Percentiles rank a stretch among this genome's conserved stretches.
Evolutionary conservation across 2,888 invertebrate species (phyloP).

Genomic region (Clostera curtula): DNA sequence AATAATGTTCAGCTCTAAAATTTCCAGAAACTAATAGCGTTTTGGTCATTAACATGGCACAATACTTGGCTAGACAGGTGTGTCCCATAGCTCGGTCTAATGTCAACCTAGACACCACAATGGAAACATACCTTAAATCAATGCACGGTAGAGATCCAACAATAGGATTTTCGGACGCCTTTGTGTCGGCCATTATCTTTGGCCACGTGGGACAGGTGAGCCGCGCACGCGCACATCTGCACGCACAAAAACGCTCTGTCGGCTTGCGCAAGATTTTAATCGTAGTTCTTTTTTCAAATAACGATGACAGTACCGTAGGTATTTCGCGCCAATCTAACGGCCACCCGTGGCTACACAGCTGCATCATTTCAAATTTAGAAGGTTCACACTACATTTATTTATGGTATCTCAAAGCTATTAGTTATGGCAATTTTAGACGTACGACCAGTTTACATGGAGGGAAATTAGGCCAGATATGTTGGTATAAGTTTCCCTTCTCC

Average conservation of each 20-base stretch:
- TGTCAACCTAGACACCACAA: slow-evolving; percentile 25
- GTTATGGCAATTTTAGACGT: too few species aligned
- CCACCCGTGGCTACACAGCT: slow-evolving; percentile 46
- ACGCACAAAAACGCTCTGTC: slow-evolving; percentile 45
- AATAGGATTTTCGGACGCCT: slow-evolving; percentile 46
- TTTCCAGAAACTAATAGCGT: too few species aligned
- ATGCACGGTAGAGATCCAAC: slow-evolving; percentile 41
- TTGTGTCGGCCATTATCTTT: slow-evolving; percentile 55
- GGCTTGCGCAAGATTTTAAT: slow-evolving; percentile 72
- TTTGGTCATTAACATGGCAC: too few species aligned
- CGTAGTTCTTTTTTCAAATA: slow-evolving; percentile 43
- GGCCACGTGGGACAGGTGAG: slow-evolving; percentile 70
- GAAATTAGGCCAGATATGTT: too few species aligned
- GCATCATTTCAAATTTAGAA: slow-evolving; percentile 27
- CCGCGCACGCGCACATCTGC: slow-evolving; percentile 69
- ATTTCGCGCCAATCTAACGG: slow-evolving; percentile 54
- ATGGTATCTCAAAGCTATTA: too few species aligned
- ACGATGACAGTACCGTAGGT: slow-evolving; percentile 63
- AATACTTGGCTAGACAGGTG: too few species aligned
- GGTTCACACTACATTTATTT: slow-evolving; percentile 34
- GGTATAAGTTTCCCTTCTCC: too few species aligned
- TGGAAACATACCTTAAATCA: slow-evolving; percentile 51
- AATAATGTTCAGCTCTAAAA: too few species aligned
- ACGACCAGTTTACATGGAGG: too few species aligned
- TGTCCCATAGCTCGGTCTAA: slow-evolving; percentile 13